Evolutionary conservation across 1,140 invertebrate genomes (phyloP).

Genomic region (Drosophila arawakana): DNA sequence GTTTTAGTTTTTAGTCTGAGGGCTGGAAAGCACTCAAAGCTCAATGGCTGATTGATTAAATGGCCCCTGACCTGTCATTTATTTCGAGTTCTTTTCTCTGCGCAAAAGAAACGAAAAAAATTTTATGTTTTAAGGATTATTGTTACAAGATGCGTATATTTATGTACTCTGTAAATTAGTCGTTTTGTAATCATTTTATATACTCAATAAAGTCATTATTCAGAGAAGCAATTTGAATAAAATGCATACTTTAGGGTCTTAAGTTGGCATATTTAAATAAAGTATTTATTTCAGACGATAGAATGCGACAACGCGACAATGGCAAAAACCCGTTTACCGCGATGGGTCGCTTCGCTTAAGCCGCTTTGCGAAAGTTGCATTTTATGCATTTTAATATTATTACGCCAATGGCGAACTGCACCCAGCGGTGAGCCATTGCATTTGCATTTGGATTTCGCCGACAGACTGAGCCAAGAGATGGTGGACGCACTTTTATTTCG

Average conservation of each 20-base stretch:
- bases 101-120: not conserved
- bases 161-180: slow-evolving; percentile 3
- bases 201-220: slow-evolving; percentile 29
- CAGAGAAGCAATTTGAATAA: slow-evolving; percentile 19
- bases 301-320: slow-evolving; percentile 3
- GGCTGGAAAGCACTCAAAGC: slow-evolving; percentile 14
- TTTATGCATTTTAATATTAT: slow-evolving; percentile 62
- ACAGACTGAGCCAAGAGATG: not conserved
- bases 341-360: slow-evolving; percentile 34
- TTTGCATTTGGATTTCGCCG: not conserved
- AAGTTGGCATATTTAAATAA: slow-evolving; percentile 19
- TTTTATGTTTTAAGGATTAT: not conserved
- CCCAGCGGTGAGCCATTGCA: slow-evolving; percentile 50
- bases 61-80: slow-evolving; percentile 16
- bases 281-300: slow-evolving; percentile 13
- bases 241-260: slow-evolving; percentile 27
- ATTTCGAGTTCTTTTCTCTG: not conserved
- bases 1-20: slow-evolving; percentile 6
- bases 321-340: slow-evolving; percentile 57
- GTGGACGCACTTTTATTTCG: slow-evolving; percentile 40
- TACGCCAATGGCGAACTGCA: slow-evolving; percentile 8
- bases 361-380: slow-evolving; percentile 74
- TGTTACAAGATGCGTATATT: not conserved
- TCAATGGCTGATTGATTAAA: slow-evolving; percentile 41
- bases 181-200: slow-evolving; percentile 4